A percentile compares a stretch with the other conserved stretches of the same genome.
Conservation (phyloP, 2,888 invertebrate species). For the Sepiola atlantica region DNA sequence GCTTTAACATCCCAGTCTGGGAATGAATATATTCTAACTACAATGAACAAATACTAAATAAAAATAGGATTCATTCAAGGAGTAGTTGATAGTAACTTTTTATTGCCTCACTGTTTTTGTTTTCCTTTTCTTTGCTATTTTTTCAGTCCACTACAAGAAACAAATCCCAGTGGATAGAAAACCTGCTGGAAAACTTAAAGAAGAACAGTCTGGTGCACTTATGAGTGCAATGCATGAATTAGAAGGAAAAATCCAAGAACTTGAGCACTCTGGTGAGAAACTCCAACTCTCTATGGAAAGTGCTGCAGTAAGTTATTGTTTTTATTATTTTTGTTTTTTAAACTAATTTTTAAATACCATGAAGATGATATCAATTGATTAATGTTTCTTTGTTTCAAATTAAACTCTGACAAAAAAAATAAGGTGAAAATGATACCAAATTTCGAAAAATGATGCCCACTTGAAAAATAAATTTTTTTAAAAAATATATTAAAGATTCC, state of each 20-base stretch:
- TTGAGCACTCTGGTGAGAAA: constrained; percentile 67
- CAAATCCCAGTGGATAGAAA: not conserved
- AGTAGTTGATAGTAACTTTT: too few species aligned
- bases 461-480: too few species aligned
- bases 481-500: too few species aligned
- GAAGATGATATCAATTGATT: not conserved
- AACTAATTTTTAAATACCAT: not conserved
- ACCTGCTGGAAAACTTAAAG: constrained; percentile 44
- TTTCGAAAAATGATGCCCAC: too few species aligned
- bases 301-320: constrained; percentile 61
- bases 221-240: constrained; percentile 57
- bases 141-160: constrained; percentile 34
- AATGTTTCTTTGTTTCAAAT: too few species aligned
- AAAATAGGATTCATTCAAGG: too few species aligned
- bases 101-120: not conserved
- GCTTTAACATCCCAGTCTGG: too few species aligned
- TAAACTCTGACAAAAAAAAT: too few species aligned
- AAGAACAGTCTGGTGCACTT: constrained; percentile 25
- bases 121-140: not conserved
- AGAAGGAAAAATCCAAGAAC: constrained; percentile 64
- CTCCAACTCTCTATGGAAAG: constrained; percentile 68
- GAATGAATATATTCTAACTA: too few species aligned
- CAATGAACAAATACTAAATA: too few species aligned
- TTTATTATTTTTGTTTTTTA: not conserved
- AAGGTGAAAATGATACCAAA: too few species aligned